Conservation (phyloP, 1,140 invertebrate genomes). For the Heterodera schachtii region DNA sequence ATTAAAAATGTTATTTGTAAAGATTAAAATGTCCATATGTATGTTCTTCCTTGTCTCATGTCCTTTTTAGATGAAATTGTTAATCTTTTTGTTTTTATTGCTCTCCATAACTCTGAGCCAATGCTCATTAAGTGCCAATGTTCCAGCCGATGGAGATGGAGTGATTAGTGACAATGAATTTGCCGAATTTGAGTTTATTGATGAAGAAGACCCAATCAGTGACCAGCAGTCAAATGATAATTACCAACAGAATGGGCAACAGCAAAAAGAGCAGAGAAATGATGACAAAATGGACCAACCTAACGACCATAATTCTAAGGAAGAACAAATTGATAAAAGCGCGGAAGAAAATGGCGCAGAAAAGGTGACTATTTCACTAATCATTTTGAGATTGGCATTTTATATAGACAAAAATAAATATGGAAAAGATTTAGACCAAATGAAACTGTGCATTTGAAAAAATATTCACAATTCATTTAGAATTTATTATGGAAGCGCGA, state of each 20-base stretch:
- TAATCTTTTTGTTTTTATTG: not conserved
- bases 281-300: slow-evolving; percentile 16
- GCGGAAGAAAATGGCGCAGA: not conserved
- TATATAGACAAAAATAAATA: too few relatives aligned
- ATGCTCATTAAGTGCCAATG: not conserved
- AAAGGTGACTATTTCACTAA: not conserved
- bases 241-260: not conserved
- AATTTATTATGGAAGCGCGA: too few relatives aligned
- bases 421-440: too few relatives aligned
- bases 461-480: too few relatives aligned
- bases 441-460: too few relatives aligned
- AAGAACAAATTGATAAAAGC: not conserved
- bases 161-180: slow-evolving; percentile 84
- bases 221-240: not conserved
- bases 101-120: not conserved
- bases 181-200: slow-evolving; percentile 91
- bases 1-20: too few relatives aligned
- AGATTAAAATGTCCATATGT: too few relatives aligned
- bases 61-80: not conserved
- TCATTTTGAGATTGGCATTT: not conserved
- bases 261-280: not conserved
- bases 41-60: too few relatives aligned
- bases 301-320: not conserved
- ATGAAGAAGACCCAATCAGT: slow-evolving; percentile 66
- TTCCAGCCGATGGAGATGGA: not conserved